Evolutionary conservation across 2,113 vertebrate species (phyloP).

Genomic region (Gorsachius goisagi): DNA sequence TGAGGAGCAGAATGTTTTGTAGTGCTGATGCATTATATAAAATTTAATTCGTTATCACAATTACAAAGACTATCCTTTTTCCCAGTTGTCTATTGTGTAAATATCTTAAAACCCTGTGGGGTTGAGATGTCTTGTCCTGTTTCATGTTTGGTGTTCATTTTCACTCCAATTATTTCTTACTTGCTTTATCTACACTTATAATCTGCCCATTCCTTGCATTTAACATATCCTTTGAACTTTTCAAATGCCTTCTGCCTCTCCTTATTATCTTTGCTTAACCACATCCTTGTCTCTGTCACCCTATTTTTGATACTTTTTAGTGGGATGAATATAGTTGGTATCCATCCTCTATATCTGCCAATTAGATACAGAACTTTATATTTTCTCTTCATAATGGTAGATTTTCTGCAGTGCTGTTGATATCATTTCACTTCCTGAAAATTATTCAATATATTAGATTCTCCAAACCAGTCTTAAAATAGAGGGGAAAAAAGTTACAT

Average conservation of each 20-base stretch:
- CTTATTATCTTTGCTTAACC: slow-evolving; percentile 42
- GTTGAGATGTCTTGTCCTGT: slow-evolving; percentile 29
- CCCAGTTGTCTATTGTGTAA: slow-evolving; percentile 36
- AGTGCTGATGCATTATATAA: neutral
- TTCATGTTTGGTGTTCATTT: slow-evolving; percentile 42
- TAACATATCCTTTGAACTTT: slow-evolving; percentile 65
- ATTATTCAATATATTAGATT: slow-evolving; percentile 57
- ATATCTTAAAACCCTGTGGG: slow-evolving; percentile 42
- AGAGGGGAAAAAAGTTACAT: neutral
- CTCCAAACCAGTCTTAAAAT: slow-evolving; percentile 33
- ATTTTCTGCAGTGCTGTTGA: slow-evolving; percentile 57
- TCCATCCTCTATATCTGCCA: slow-evolving; percentile 38
- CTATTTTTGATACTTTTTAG: slow-evolving; percentile 39
- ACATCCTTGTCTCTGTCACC: slow-evolving; percentile 23
- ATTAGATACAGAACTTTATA: slow-evolving; percentile 55
- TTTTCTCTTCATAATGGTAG: neutral
- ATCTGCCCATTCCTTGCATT: slow-evolving; percentile 29
- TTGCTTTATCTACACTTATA: slow-evolving; percentile 33
- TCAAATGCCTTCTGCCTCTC: slow-evolving; percentile 45
- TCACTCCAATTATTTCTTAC: slow-evolving; percentile 55
- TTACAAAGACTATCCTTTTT: slow-evolving; percentile 4
- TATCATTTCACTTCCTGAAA: slow-evolving; percentile 49
- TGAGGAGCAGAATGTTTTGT: neutral
- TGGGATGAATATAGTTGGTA: slow-evolving; percentile 28
- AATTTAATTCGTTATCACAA: neutral